A percentile compares a stretch with the other conserved stretches of the same genome.
Conservation (phyloP, 2,888 invertebrate genomes). For the Acronicta aceris region DNA sequence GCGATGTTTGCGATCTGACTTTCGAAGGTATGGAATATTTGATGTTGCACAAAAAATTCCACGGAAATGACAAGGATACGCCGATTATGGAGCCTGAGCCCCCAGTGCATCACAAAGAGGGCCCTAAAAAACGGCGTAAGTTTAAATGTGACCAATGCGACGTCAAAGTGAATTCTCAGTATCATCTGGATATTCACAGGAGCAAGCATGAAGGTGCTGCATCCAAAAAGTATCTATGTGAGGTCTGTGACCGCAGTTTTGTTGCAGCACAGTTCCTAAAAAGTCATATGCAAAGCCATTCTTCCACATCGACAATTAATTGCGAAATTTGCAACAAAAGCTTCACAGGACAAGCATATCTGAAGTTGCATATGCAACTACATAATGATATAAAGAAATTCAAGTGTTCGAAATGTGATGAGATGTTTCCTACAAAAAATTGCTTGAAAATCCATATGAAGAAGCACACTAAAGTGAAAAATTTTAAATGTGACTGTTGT, state of each 20-base stretch:
- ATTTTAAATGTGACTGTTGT: constrained; percentile 85
- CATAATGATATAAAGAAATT: constrained; percentile 86
- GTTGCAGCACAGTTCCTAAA: constrained; percentile 86
- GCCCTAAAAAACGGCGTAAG: constrained; percentile 81
- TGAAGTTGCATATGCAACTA: constrained; percentile 85
- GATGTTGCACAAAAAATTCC: constrained; percentile 85
- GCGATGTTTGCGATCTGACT: constrained; percentile 83
- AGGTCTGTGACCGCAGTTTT: constrained; percentile 84
- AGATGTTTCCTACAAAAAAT: constrained; percentile 86
- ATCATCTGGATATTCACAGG: constrained; percentile 83
- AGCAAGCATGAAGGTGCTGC: constrained; percentile 83
- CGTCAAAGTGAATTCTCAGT: constrained; percentile 86
- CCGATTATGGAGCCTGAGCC: constrained; percentile 75
- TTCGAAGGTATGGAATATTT: constrained; percentile 84
- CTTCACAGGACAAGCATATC: constrained; percentile 84
- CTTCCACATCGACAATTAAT: constrained; percentile 80
- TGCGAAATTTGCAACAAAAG: constrained; percentile 84
- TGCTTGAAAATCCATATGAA: constrained; percentile 86
- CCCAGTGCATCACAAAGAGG: constrained; percentile 67
- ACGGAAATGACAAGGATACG: constrained; percentile 82
- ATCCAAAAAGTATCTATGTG: constrained; percentile 82
- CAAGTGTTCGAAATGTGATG: constrained; percentile 85
- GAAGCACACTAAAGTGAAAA: constrained; percentile 86
- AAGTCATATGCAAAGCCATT: constrained; percentile 86
- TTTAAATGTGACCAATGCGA: constrained; percentile 85